These are phyloP conservation scores for Temnothorax curvispinosus DNA, from an alignment of 1,140 invertebrate species.

Conservation along the genomic window DNA sequence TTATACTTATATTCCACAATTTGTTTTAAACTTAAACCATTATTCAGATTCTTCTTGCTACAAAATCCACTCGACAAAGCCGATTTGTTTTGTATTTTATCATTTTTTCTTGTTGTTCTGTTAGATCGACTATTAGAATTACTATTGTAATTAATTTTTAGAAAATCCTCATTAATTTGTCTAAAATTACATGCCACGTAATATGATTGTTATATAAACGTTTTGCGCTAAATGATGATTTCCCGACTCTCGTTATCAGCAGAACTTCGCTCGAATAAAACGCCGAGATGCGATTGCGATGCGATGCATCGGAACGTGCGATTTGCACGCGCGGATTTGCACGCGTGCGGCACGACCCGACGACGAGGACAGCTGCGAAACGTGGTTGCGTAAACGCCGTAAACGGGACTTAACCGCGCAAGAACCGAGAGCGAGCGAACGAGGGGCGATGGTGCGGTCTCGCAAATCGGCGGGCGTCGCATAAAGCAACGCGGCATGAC, in stretches of 20 bases:
- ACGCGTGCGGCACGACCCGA: neutral
- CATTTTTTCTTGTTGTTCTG: neutral
- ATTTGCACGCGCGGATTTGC: neutral
- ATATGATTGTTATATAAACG: constrained; percentile 54
- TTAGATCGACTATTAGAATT: no score
- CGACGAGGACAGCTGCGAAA: constrained; percentile 15
- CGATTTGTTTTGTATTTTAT: neutral
- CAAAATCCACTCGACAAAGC: neutral
- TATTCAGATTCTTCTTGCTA: neutral
- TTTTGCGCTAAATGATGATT: constrained; percentile 41
- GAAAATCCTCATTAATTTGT: constrained; percentile 26
- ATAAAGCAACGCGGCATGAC: constrained; percentile 72
- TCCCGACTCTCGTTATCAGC: constrained; percentile 37
- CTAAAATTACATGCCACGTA: constrained; percentile 33
- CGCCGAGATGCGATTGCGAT: neutral
- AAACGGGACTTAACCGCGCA: constrained; percentile 53
- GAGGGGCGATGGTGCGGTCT: constrained; percentile 45
- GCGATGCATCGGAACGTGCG: constrained; percentile 11
- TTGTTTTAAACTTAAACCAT: neutral
- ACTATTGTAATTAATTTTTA: neutral
- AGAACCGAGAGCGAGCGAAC: constrained; percentile 14
- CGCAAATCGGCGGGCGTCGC: constrained; percentile 62
- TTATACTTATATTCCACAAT: neutral
- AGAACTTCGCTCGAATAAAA: neutral
- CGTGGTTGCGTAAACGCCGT: constrained; percentile 57